Evolutionary conservation across 1,140 invertebrate species (phyloP).

Genomic region (Hormaphis cornu): DNA sequence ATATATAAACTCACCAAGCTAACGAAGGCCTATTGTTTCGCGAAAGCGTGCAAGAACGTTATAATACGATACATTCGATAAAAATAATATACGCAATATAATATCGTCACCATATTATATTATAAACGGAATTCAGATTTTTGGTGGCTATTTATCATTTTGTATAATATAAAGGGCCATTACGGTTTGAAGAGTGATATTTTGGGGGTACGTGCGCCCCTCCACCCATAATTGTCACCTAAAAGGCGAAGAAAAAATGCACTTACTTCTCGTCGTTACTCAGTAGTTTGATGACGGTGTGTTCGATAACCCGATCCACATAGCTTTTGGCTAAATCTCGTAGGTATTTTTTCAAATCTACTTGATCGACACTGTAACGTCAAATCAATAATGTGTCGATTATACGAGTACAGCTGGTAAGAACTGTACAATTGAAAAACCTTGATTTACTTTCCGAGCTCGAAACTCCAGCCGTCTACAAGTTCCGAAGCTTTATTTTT

Average conservation of each 20-base stretch:
- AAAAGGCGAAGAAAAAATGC: too few species aligned
- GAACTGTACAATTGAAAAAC: neutral
- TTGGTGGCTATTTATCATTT: too few species aligned
- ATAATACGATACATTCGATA: neutral
- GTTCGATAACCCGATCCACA: constrained; percentile 13
- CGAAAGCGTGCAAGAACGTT: neutral
- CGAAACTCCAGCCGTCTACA: constrained; percentile 27
- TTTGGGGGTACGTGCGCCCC: too few species aligned
- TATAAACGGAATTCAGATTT: too few species aligned
- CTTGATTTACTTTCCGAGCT: constrained; percentile 33
- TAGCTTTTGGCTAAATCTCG: constrained; percentile 1
- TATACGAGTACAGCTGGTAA: too few species aligned
- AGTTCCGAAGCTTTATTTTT: constrained; percentile 19
- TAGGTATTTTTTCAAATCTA: constrained; percentile 14
- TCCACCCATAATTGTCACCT: too few species aligned
- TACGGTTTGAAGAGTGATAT: too few species aligned
- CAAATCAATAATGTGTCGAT: neutral
- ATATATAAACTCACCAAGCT: constrained; percentile 13
- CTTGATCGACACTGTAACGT: neutral
- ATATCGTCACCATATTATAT: too few species aligned
- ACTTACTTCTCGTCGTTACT: constrained; percentile 4
- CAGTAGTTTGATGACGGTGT: neutral
- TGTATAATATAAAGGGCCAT: too few species aligned
- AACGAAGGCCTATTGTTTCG: neutral
- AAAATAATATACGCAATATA: neutral